Evolutionary conservation across 2,888 invertebrate species (phyloP).

Genomic region (Drosophila fulvimacula): DNA sequence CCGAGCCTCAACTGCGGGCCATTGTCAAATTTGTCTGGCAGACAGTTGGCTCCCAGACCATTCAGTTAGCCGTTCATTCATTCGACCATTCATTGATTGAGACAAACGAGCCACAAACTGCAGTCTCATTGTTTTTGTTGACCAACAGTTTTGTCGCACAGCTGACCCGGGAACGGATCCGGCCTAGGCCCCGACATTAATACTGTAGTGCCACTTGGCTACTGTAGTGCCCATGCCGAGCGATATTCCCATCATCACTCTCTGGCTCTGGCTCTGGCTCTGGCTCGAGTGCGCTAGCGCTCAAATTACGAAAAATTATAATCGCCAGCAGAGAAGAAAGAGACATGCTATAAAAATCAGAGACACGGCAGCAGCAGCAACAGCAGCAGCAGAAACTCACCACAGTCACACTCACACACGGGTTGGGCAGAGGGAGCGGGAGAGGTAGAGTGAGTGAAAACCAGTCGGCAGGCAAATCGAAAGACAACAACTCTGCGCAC

Average conservation of each 20-base stretch:
- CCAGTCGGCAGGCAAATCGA: conserved; percentile 65
- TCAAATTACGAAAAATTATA: conserved; percentile 51
- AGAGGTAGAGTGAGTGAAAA: conserved; percentile 16
- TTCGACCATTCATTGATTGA: conserved; percentile 43
- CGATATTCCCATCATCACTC: neutral
- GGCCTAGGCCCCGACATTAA: conserved; percentile 23
- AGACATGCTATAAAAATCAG: conserved; percentile 60
- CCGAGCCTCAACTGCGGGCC: conserved; percentile 22
- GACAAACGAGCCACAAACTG: conserved; percentile 40
- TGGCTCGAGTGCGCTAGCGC: conserved; percentile 16
- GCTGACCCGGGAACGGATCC: conserved; percentile 49
- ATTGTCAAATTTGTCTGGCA: conserved; percentile 44
- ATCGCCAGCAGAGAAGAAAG: conserved; percentile 33
- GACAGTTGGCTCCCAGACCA: conserved; percentile 1
- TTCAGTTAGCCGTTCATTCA: conserved; percentile 26
- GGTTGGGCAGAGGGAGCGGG: neutral
- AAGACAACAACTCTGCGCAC: conserved; percentile 63
- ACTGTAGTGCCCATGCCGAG: conserved; percentile 1
- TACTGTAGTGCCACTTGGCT: conserved; percentile 31
- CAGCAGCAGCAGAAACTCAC: conserved; percentile 48
- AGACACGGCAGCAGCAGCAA: conserved; percentile 17
- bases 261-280: conserved; percentile 5
- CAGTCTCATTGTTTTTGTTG: conserved; percentile 68
- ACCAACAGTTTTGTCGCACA: conserved; percentile 63
- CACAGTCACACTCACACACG: conserved; percentile 25